Evolutionary conservation across 2,113 vertebrate species (phyloP).

Genomic region (Mustela lutreola): DNA sequence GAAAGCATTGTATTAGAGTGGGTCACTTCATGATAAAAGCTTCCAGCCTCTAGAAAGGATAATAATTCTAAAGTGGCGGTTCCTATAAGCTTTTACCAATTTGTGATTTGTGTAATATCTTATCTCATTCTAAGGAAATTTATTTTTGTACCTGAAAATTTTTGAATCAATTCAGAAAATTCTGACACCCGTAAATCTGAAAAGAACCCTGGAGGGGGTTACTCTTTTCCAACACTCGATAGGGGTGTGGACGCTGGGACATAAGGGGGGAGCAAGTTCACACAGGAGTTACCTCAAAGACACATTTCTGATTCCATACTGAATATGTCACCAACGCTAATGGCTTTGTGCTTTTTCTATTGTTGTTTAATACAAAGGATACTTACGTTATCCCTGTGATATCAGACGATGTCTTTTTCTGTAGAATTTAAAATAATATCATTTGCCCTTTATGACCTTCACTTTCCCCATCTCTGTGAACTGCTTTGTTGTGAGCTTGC

Average conservation of each 20-base stretch:
- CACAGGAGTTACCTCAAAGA: not conserved
- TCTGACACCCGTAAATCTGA: not conserved
- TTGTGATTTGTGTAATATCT: not conserved
- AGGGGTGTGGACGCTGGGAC: not conserved
- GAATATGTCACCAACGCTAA: not conserved
- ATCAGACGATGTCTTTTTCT: not conserved
- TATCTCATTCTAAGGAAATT: not conserved
- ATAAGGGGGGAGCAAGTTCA: not conserved
- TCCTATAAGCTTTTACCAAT: not conserved
- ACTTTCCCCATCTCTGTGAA: not conserved
- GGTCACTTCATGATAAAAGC: not conserved
- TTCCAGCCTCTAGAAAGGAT: not conserved
- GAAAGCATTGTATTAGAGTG: not conserved
- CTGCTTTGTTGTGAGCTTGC: not conserved
- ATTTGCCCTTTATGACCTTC: not conserved
- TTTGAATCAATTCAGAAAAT: not conserved
- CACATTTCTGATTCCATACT: not conserved
- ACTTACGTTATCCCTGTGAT: not conserved
- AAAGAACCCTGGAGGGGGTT: not conserved
- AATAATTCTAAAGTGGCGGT: not conserved
- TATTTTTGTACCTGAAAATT: not conserved
- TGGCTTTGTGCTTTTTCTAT: not conserved
- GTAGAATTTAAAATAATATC: not conserved
- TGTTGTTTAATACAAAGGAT: not conserved
- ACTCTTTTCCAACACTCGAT: not conserved